Percentiles rank a stretch among this genome's conserved stretches.
Evolutionary conservation across 2,888 invertebrate genomes (phyloP).

Genomic region (Lepidonotus clava): DNA sequence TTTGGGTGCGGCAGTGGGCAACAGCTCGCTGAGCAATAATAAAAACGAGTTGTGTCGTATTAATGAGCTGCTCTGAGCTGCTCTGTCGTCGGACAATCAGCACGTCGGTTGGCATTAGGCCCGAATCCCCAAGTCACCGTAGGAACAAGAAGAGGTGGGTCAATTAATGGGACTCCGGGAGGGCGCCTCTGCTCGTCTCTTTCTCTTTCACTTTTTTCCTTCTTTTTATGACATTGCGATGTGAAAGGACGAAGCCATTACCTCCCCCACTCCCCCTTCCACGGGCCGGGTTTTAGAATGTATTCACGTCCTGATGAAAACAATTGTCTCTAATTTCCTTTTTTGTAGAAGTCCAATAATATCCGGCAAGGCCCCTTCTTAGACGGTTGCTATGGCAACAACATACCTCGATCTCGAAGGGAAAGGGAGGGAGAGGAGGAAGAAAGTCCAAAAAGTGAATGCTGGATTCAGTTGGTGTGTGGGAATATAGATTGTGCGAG

Average conservation of each 20-base stretch:
- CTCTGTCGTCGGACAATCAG: conserved; percentile 15
- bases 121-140: background rate
- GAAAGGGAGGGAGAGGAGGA: background rate
- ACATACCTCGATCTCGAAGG: background rate
- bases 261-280: no score
- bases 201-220: background rate
- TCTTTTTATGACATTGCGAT: no score
- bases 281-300: no score
- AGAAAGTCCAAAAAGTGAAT: no score
- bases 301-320: no score
- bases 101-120: background rate
- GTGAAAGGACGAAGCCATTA: no score
- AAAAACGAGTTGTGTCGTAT: conserved; percentile 28
- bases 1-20: background rate
- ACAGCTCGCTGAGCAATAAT: background rate
- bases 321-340: background rate
- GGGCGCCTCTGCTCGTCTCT: background rate
- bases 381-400: background rate
- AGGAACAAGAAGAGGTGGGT: background rate
- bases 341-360: background rate
- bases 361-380: background rate
- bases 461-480: no score
- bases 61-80: conserved; percentile 4
- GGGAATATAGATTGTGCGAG: background rate
- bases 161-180: conserved; percentile 8